Evolutionary conservation across 2,888 invertebrate species (phyloP), one percentile per base, ranked within the genome.

Genomic region (Neria commutata): DNA sequence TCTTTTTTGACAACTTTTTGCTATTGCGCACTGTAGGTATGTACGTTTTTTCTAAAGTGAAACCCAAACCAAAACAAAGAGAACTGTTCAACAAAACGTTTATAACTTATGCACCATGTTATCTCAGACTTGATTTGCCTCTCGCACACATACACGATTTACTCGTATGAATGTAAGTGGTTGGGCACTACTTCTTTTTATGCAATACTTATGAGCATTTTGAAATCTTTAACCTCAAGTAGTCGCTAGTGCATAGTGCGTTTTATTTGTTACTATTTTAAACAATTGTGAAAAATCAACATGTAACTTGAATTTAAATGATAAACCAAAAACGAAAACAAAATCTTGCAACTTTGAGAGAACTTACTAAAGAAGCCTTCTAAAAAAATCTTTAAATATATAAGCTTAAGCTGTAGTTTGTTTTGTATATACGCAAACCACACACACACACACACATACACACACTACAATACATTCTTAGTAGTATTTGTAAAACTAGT

Each of bases 311-410:
- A 25, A 6, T 40, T 58, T 50, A 61, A 25, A 47, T 14, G 25
- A 47, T 8, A 16, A 47, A 47, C 47, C n/a, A 24, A 47, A 45
- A 29, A 47, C n/a, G 29, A 42, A 45, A 46, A 60, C 25, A 53
- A 58, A 63, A 56, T 73, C 69, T 71, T 74, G 54, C 54, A 61
- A 62, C 68, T 68, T 74, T 75, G 62, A 74, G 70, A 75, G 75
- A 76, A 75, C 74, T 74, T 74, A 74, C 67, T 68, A 73, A 72
- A 64, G 71, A 72, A 73, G 74, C 75, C 74, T 74, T 74, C 70
- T 68, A 73, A 71, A 63, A 69, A 72, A 74, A 73, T 75, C 74
- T 74, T 75, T 71, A 65, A 64, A 64, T 45, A 58, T 56, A 62
- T 57, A 65, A 56, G 46, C n/a, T 3, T 29, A 48, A 26, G 17